phyloP scores from a whole-genome alignment of 2,113 vertebrate genomes.

The Pomatorhinus ruficollis region DNA sequence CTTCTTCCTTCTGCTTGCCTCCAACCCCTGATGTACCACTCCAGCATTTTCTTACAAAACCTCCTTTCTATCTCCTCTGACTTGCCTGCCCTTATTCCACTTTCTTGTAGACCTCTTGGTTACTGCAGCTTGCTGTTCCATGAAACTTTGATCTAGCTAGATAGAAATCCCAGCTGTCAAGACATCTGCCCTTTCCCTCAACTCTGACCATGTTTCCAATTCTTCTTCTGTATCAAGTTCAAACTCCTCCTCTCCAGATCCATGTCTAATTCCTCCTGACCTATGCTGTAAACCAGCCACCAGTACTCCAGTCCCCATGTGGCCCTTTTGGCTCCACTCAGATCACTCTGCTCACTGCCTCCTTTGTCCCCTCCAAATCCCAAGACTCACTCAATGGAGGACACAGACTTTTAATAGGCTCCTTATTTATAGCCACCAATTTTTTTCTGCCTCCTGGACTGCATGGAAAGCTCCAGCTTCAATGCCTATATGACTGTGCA shows the following conservation, averaged over 20 bases:
- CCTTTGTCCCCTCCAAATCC: neutral
- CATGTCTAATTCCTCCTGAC: neutral
- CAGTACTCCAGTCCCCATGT: neutral
- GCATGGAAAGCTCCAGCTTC: neutral
- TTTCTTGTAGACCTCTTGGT: neutral
- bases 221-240: neutral
- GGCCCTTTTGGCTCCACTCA: neutral
- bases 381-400: neutral
- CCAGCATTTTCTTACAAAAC: neutral
- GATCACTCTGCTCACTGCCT: neutral
- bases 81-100: neutral
- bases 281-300: neutral
- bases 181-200: constrained; percentile 2
- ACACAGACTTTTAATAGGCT: neutral
- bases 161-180: neutral
- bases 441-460: neutral
- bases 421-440: neutral
- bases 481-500: neutral
- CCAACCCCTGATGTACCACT: neutral
- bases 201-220: neutral
- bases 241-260: neutral
- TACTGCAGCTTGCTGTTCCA: neutral
- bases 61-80: neutral
- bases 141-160: neutral
- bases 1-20: neutral